These are phyloP conservation scores for Ahaetulla prasina DNA, from an alignment of 2,113 vertebrate species.

Conservation along the genomic window DNA sequence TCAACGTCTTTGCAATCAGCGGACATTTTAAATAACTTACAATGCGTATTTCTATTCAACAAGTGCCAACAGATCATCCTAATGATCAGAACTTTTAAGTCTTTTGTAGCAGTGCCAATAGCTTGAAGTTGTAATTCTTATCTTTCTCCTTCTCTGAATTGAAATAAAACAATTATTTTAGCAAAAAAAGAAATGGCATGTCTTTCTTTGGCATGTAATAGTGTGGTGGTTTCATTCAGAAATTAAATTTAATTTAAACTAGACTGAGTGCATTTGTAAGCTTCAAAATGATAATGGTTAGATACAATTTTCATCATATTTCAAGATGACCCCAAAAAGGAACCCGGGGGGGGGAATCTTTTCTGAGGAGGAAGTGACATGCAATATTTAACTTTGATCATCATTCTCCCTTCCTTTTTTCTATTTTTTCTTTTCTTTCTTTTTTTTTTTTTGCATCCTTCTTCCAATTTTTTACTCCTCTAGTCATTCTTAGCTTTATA, in stretches of 20 bases:
- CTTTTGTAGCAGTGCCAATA: constrained; percentile 8
- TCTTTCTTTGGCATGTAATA: background rate
- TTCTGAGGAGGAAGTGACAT: background rate
- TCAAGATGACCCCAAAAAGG: background rate
- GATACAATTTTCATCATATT: background rate
- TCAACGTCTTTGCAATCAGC: constrained; percentile 40
- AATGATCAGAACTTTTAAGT: background rate
- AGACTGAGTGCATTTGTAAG: background rate
- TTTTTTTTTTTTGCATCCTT: background rate
- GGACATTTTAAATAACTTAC: constrained; percentile 18
- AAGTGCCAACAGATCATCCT: background rate
- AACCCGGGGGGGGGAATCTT: background rate
- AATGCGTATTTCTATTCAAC: constrained; percentile 7
- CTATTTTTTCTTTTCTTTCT: background rate
- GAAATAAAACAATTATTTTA: constrained; percentile 20
- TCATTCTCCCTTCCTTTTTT: background rate
- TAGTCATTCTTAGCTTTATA: background rate
- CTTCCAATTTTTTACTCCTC: background rate
- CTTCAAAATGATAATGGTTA: background rate
- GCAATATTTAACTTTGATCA: background rate
- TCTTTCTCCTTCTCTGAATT: constrained; percentile 9
- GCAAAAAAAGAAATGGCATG: constrained; percentile 13
- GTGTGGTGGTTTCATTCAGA: background rate
- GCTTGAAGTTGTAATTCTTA: constrained; percentile 16
- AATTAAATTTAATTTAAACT: background rate